Percentiles rank a stretch among this genome's conserved stretches.
Evolutionary conservation across 2,113 vertebrate species (phyloP).

Genomic region (Ammodytes marinus): DNA sequence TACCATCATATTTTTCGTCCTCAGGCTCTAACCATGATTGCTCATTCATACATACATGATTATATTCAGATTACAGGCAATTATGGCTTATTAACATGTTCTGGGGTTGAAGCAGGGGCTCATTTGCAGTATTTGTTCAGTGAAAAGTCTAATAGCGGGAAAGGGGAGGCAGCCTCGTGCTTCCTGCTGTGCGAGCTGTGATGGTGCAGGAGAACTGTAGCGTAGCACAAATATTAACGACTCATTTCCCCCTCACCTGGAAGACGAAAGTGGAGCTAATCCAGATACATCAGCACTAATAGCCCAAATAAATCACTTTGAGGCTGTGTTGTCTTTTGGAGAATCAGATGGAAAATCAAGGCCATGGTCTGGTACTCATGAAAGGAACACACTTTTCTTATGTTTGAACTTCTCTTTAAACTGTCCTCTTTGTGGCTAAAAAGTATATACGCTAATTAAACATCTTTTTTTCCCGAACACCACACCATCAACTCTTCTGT

Average conservation of each 20-base stretch:
- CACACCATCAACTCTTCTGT: slow-evolving; percentile 25
- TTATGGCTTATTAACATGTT: slow-evolving; percentile 75
- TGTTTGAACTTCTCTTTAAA: slow-evolving; percentile 32
- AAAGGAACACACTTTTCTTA: slow-evolving; percentile 25
- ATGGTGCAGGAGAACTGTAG: slow-evolving; percentile 67
- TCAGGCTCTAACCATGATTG: slow-evolving; percentile 52
- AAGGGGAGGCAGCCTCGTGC: slow-evolving; percentile 46
- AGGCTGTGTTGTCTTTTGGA: slow-evolving; percentile 62
- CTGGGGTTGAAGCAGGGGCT: slow-evolving; percentile 56
- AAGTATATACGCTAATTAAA: slow-evolving; percentile 8
- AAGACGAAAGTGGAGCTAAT: slow-evolving; percentile 66
- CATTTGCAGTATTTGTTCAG: slow-evolving; percentile 70
- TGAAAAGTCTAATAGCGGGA: slow-evolving; percentile 57
- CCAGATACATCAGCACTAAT: slow-evolving; percentile 73
- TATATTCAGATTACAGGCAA: slow-evolving; percentile 78
- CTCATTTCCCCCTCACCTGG: slow-evolving; percentile 73
- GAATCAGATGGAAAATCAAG: slow-evolving; percentile 55
- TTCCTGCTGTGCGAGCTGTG: slow-evolving; percentile 65
- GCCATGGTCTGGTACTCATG: slow-evolving; percentile 34
- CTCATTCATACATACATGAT: slow-evolving; percentile 70
- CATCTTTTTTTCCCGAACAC: slow-evolving; percentile 26
- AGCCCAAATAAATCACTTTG: slow-evolving; percentile 73
- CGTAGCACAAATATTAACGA: slow-evolving; percentile 68
- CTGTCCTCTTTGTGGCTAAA: slow-evolving; percentile 21
- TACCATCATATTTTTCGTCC: slow-evolving; percentile 39